Conservation (phyloP, 2,888 invertebrate genomes). For the Endotricha flammealis region DNA sequence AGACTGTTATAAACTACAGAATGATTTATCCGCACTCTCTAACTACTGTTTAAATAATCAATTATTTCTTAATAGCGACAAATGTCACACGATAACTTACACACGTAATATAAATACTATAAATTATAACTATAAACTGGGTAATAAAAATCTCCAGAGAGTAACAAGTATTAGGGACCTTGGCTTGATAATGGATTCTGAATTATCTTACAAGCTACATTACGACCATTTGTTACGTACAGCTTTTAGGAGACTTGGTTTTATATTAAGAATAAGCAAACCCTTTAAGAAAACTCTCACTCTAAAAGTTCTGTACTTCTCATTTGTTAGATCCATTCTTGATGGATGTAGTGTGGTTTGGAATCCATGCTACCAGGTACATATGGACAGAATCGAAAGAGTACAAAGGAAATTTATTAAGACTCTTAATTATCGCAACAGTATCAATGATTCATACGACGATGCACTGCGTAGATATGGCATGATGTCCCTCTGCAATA, state of each 20-base stretch:
- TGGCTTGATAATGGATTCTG: no score
- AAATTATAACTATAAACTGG: no score
- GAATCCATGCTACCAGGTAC: slow-evolving; percentile 1
- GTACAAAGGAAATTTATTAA: not conserved
- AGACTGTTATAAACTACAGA: no score
- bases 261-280: not conserved
- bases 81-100: no score
- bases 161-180: no score
- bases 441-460: not conserved
- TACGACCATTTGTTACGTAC: not conserved
- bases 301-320: slow-evolving; percentile 3
- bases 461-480: not conserved
- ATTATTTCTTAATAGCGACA: no score
- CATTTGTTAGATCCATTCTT: slow-evolving; percentile 4
- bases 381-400: slow-evolving; percentile 1
- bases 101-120: no score
- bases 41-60: no score
- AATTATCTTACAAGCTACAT: no score
- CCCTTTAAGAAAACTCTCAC: slow-evolving; percentile 1
- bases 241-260: not conserved
- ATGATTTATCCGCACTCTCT: no score
- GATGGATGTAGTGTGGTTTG: slow-evolving; percentile 1
- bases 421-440: not conserved
- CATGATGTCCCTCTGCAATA: not conserved
- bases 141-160: no score